A percentile compares a stretch with the other conserved stretches of the same genome.
These are phyloP conservation scores for Ptychochromis oligacanthus DNA, from an alignment of 2,113 vertebrate genomes.

Conservation along the genomic window DNA sequence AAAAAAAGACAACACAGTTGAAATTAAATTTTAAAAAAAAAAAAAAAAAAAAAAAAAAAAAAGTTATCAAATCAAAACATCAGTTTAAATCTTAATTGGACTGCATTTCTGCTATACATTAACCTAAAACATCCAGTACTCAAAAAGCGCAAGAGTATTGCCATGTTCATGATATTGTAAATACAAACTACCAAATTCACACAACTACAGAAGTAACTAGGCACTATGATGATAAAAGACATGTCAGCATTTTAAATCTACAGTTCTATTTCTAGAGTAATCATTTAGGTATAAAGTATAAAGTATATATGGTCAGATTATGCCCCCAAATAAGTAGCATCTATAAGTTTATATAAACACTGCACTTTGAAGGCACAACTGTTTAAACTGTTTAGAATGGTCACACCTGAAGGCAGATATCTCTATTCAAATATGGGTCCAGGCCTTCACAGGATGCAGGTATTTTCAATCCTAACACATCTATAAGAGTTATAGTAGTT, in stretches of 20 bases:
- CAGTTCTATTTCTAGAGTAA: not conserved
- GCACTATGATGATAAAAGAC: not conserved
- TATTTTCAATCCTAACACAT: not conserved
- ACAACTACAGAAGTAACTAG: not conserved
- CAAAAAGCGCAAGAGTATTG: not conserved
- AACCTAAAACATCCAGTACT: not conserved
- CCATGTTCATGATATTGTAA: not conserved
- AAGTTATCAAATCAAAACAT: not conserved
- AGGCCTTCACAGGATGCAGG: not conserved
- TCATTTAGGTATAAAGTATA: not conserved
- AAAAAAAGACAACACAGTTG: too few relatives aligned
- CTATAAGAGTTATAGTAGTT: not conserved
- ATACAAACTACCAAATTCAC: not conserved
- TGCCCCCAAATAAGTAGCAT: too few relatives aligned
- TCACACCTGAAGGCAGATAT: not conserved
- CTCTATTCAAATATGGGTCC: not conserved
- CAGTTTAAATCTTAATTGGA: not conserved
- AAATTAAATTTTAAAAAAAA: too few relatives aligned
- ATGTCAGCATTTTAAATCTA: not conserved
- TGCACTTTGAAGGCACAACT: not conserved
- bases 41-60: too few relatives aligned
- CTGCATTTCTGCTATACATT: not conserved
- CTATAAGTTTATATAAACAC: not conserved
- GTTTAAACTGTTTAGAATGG: not conserved
- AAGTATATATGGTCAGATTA: not conserved